Evolutionary conservation across 2,797 vertebrate species (phyloP), one percentile per base, ranked within the genome.

Genomic region (Allenopithecus nigroviridis): DNA sequence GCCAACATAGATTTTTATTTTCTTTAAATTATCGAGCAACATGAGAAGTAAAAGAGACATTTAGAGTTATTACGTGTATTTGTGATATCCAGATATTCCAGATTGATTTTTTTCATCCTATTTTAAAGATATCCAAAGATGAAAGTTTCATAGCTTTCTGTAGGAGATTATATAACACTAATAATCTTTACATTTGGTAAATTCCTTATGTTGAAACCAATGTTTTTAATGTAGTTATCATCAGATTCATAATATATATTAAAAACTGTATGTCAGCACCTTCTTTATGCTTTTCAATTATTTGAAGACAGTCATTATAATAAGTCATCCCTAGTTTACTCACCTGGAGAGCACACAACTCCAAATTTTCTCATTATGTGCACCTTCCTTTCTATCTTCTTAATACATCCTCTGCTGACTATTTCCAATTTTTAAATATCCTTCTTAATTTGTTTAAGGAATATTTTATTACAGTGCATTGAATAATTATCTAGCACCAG

Each of bases 321-420:
- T 64, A 78, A 94, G 43, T 95, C 88, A 28, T 72, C 81, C 16
- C 22, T 55, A 36, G 59, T 87, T 93, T 93, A 79, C 24, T 72
- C 87, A 88, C 11, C 39, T 94, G 50, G 28, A 96, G 36, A 92
- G 80, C 87, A 91, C 26, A 84, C 53, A 92, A 39, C 53, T 95
- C 93, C 61, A 87, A 57, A 64, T 87, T 57, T 93, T 92, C 55
- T 94, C 68, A 78, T 93, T 89, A 95, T 95, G 28, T 91, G 12
- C 12, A 39, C 36, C 28, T 88, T 96, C 55, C 90, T 95, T 97
- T 95, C 53, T 59, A 55, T 64, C n/a, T 92, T 61, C 90, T 70
- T 93, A 85, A 72, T 87, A 96, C 91, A 41, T 85, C 74, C 16
- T 94, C 59, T 59, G 57, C 84, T 97, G 46, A 92, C 19, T 24